Evolutionary conservation across 2,113 vertebrate species (phyloP).

Genomic region (Scartelaos histophorus): DNA sequence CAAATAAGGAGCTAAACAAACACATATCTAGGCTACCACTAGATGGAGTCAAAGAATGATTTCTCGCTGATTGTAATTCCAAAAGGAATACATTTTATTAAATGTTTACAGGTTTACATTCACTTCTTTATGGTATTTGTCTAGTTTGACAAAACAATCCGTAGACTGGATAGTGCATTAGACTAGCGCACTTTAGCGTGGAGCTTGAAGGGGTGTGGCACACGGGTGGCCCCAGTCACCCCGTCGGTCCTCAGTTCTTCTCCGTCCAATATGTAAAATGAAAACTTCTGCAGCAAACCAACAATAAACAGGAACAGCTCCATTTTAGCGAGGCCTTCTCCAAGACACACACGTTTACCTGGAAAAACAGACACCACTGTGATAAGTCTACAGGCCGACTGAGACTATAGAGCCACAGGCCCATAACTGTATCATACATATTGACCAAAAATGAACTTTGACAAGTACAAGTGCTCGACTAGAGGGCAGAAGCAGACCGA

Average conservation of each 20-base stretch:
- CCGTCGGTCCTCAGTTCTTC: slow-evolving; percentile 58
- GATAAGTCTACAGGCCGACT: not conserved
- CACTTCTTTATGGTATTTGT: not conserved
- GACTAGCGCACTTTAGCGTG: slow-evolving; percentile 41
- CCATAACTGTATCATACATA: too few relatives aligned
- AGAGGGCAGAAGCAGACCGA: not conserved
- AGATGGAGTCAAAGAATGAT: too few relatives aligned
- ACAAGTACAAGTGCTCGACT: not conserved
- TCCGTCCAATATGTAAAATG: slow-evolving; percentile 58
- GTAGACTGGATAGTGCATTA: not conserved
- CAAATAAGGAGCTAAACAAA: too few relatives aligned
- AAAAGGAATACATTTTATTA: too few relatives aligned
- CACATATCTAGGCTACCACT: too few relatives aligned
- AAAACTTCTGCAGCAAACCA: slow-evolving; percentile 77
- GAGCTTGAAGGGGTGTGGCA: slow-evolving; percentile 67
- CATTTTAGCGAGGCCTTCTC: slow-evolving; percentile 78
- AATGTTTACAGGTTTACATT: too few relatives aligned
- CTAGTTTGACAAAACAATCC: not conserved
- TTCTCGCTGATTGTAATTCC: too few relatives aligned
- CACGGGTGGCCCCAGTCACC: slow-evolving; percentile 26
- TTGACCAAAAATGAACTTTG: too few relatives aligned
- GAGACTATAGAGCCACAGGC: too few relatives aligned
- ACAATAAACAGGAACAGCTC: slow-evolving; percentile 85
- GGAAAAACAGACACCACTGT: not conserved
- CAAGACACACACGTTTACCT: slow-evolving; percentile 82